These are phyloP conservation scores for Paramormyrops hopkinsi DNA, from an alignment of 2,797 vertebrate genomes.

Conservation along the genomic window DNA sequence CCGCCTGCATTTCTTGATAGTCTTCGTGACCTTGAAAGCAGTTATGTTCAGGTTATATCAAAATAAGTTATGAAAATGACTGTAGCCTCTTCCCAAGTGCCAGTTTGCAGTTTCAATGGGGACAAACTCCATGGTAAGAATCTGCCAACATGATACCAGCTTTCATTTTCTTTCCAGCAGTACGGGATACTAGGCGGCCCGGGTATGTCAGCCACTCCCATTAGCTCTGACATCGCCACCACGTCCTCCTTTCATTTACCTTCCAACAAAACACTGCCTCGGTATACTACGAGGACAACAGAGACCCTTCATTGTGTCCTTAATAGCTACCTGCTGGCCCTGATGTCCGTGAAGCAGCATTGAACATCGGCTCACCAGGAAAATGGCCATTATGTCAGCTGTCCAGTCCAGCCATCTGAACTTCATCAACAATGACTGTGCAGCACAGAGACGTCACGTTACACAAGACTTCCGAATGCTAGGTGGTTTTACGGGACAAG, in stretches of 20 bases:
- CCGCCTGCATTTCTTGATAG: not conserved
- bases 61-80: not conserved
- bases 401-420: not conserved
- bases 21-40: not conserved
- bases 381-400: not conserved
- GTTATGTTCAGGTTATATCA: not conserved
- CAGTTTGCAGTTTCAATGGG: not conserved
- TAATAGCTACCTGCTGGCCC: not conserved
- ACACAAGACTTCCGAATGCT: not conserved
- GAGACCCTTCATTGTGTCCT: not conserved
- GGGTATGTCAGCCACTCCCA: not conserved
- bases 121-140: not conserved
- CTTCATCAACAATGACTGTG: not conserved
- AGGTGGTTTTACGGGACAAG: not conserved
- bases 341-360: not conserved
- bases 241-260: not conserved
- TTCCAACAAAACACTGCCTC: not conserved
- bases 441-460: not conserved
- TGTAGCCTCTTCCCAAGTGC: not conserved
- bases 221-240: not conserved
- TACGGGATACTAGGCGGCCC: not conserved
- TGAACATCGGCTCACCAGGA: not conserved
- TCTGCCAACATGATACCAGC: not conserved
- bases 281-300: not conserved
- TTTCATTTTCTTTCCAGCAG: not conserved